Conservation (phyloP, 2,113 vertebrate genomes). For the Gopherus flavomarginatus region DNA sequence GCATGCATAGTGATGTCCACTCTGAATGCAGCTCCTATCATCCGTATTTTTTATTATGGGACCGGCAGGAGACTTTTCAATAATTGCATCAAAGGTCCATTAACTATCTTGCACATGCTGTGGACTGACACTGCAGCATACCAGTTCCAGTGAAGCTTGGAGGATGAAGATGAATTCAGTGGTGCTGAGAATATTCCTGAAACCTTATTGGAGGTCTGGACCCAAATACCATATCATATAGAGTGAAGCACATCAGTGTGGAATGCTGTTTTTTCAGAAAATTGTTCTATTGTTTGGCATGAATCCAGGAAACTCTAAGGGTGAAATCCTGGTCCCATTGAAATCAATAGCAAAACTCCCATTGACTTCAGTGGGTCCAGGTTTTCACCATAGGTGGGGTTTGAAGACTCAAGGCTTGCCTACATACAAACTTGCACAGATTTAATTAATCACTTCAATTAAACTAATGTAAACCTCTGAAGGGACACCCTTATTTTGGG, state of each 20-base stretch:
- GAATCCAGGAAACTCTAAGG: background rate
- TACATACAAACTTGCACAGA: background rate
- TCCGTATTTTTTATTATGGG: background rate
- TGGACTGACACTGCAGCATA: background rate
- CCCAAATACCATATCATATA: background rate
- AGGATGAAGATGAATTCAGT: background rate
- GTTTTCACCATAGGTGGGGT: background rate
- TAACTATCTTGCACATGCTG: background rate
- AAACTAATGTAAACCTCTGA: background rate
- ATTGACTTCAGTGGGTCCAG: background rate
- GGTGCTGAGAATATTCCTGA: background rate
- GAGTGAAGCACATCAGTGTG: background rate
- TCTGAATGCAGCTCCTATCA: background rate
- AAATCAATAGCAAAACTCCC: background rate
- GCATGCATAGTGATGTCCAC: background rate
- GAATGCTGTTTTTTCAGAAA: background rate
- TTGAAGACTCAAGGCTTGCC: background rate
- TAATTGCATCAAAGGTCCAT: background rate
- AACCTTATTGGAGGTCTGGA: background rate
- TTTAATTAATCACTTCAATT: slow-evolving; percentile 27
- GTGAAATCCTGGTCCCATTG: accelerated
- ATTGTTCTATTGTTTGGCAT: background rate
- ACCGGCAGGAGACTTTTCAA: background rate
- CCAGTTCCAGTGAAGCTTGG: background rate
- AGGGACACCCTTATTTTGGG: background rate